These are phyloP conservation scores for Rhyzopertha dominica DNA, from an alignment of 1,140 invertebrate species.

Conservation along the genomic window DNA sequence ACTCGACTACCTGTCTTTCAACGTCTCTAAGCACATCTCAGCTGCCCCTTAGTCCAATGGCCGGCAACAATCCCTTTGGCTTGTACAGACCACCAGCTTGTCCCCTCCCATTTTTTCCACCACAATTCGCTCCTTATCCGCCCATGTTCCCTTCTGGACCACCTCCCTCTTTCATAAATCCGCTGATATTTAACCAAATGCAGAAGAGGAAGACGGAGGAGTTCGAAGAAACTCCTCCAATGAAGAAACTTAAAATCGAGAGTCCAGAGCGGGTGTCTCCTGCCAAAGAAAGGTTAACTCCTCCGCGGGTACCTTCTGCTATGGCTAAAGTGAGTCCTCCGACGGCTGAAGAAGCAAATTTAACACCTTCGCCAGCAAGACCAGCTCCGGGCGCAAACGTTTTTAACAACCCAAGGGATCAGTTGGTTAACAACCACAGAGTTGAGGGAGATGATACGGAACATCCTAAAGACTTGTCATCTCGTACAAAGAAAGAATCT, in stretches of 20 bases:
- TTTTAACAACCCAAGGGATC: slow-evolving; percentile 45
- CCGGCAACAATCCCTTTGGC: slow-evolving; percentile 61
- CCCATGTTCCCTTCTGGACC: slow-evolving; percentile 53
- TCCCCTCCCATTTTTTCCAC: slow-evolving; percentile 50
- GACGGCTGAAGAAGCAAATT: slow-evolving; percentile 59
- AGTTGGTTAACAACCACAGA: slow-evolving; percentile 20
- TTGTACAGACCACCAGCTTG: slow-evolving; percentile 54
- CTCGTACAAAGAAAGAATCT: slow-evolving; percentile 6
- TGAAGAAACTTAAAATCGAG: slow-evolving; percentile 38
- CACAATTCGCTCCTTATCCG: slow-evolving; percentile 50
- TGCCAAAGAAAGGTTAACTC: slow-evolving; percentile 47
- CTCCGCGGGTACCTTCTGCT: slow-evolving; percentile 44
- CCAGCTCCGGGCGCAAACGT: slow-evolving; percentile 46
- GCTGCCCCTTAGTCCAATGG: slow-evolving; percentile 45
- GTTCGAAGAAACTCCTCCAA: slow-evolving; percentile 19
- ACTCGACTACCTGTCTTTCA: slow-evolving; percentile 54
- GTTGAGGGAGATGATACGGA: slow-evolving; percentile 25
- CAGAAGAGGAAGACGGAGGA: slow-evolving; percentile 39
- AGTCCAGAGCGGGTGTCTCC: slow-evolving; percentile 30
- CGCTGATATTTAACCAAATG: slow-evolving; percentile 50
- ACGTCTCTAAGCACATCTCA: slow-evolving; percentile 50
- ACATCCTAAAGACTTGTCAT: slow-evolving; percentile 35
- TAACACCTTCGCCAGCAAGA: slow-evolving; percentile 59
- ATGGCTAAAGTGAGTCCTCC: slow-evolving; percentile 57
- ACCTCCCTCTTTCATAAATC: slow-evolving; percentile 47